Evolutionary conservation across 2,797 vertebrate species (phyloP).

Genomic region (Rhabdophis nuchalis): DNA sequence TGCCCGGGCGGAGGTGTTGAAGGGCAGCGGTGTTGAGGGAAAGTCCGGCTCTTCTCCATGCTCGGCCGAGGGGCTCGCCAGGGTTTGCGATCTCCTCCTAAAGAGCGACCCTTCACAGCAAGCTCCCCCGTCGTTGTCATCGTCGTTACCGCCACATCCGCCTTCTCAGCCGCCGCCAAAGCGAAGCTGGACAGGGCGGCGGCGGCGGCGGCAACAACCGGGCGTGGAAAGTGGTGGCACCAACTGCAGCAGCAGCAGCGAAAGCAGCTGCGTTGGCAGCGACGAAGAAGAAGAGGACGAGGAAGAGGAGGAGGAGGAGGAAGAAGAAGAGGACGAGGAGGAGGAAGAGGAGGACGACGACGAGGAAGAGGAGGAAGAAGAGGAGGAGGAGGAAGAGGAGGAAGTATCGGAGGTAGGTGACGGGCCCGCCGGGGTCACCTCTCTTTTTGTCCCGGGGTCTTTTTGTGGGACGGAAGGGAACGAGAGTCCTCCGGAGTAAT

Average conservation of each 20-base stretch:
- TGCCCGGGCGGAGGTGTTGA: not conserved
- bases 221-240: constrained; percentile 57
- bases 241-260: constrained; percentile 62
- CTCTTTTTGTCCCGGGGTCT: not conserved
- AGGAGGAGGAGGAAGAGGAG: constrained; percentile 58
- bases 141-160: no score
- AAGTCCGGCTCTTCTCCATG: constrained; percentile 6
- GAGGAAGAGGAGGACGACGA: rapidly evolving
- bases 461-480: not conserved
- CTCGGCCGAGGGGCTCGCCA: constrained; percentile 66
- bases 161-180: constrained; percentile 45
- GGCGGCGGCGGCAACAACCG: constrained; percentile 52
- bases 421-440: not conserved
- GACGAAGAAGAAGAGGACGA: constrained; percentile 59
- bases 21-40: constrained; percentile 52
- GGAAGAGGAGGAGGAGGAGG: constrained; percentile 59
- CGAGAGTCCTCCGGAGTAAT: not conserved
- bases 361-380: rapidly evolving
- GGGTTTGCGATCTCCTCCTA: constrained; percentile 72
- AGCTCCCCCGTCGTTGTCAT: not conserved
- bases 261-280: constrained; percentile 55
- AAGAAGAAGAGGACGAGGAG: constrained; percentile 20
- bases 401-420: constrained; percentile 73
- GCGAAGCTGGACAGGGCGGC: constrained; percentile 66
- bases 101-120: constrained; percentile 67